A percentile compares a stretch with the other conserved stretches of the same genome.
These are phyloP conservation scores for Bombycilla garrulus DNA, from an alignment of 2,113 vertebrate species.

Conservation along the genomic window DNA sequence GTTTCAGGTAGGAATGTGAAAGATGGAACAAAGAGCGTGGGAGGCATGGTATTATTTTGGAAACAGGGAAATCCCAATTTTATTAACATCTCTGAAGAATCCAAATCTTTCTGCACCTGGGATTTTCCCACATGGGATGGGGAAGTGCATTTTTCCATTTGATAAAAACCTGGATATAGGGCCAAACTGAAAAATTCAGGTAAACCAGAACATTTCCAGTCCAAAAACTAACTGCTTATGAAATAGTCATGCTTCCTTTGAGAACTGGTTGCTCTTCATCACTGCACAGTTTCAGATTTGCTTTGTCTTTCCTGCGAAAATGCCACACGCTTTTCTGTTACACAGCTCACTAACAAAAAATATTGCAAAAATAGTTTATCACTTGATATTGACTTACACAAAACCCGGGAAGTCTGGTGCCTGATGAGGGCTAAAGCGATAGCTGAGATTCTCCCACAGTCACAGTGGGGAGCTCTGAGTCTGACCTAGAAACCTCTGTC, in stretches of 20 bases:
- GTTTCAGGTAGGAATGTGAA: slow-evolving; percentile 34
- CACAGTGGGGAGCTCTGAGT: fast-evolving
- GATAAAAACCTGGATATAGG: neutral
- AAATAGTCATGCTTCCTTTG: neutral
- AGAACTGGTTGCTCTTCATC: neutral
- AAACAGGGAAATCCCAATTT: slow-evolving; percentile 70
- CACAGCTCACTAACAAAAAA: neutral
- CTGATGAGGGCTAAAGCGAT: neutral
- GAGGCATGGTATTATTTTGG: slow-evolving; percentile 62
- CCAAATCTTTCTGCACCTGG: slow-evolving; percentile 41
- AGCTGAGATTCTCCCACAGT: neutral
- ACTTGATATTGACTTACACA: neutral
- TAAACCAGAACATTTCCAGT: neutral
- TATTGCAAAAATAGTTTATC: neutral
- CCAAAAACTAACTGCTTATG: neutral
- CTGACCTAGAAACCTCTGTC: neutral
- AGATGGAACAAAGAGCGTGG: slow-evolving; percentile 48
- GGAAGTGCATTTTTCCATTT: slow-evolving; percentile 45
- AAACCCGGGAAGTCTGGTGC: fast-evolving
- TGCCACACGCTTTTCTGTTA: fast-evolving
- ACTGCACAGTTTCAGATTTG: neutral
- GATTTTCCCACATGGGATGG: slow-evolving; percentile 54
- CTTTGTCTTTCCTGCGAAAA: neutral
- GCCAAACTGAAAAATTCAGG: neutral
- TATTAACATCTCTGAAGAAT: slow-evolving; percentile 55